Evolutionary conservation across 2,888 invertebrate genomes (phyloP).

Genomic region (Mantis religiosa): DNA sequence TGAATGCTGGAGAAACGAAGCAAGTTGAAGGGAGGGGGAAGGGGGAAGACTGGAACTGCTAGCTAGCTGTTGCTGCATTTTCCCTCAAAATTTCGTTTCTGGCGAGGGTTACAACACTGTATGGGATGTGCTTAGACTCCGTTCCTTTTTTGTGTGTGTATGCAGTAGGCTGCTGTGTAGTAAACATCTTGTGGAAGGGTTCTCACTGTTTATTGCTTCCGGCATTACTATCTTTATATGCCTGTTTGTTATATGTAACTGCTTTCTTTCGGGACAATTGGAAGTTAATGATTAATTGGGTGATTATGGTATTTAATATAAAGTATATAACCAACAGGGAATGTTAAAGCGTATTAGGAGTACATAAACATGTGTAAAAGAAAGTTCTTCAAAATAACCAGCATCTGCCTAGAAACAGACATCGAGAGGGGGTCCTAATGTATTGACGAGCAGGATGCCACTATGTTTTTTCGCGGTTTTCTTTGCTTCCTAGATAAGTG

Average conservation of each 20-base stretch:
- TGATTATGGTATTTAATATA: no score
- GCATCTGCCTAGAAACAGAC: no score
- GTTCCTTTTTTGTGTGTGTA: background rate
- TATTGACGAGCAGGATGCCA: no score
- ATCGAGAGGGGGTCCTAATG: no score
- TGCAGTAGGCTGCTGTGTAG: background rate
- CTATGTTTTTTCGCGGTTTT: no score
- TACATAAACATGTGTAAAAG: no score
- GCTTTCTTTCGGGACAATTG: background rate
- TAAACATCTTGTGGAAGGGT: background rate
- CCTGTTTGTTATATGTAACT: background rate
- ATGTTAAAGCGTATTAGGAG: no score
- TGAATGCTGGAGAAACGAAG: conserved; percentile 13
- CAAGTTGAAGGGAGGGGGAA: conserved; percentile 31
- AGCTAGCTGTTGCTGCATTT: conserved; percentile 33
- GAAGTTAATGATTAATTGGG: no score
- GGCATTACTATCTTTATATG: background rate
- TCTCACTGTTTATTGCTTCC: background rate
- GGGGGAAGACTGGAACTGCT: conserved; percentile 20
- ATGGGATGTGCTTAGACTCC: background rate
- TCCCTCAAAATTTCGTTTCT: conserved; percentile 29
- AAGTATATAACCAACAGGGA: no score
- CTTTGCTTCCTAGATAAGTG: no score
- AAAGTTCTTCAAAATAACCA: no score
- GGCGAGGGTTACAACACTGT: background rate